Base-by-base conservation (phyloP, 2,797 vertebrate species). In the Anniella stebbinsi region DNA sequence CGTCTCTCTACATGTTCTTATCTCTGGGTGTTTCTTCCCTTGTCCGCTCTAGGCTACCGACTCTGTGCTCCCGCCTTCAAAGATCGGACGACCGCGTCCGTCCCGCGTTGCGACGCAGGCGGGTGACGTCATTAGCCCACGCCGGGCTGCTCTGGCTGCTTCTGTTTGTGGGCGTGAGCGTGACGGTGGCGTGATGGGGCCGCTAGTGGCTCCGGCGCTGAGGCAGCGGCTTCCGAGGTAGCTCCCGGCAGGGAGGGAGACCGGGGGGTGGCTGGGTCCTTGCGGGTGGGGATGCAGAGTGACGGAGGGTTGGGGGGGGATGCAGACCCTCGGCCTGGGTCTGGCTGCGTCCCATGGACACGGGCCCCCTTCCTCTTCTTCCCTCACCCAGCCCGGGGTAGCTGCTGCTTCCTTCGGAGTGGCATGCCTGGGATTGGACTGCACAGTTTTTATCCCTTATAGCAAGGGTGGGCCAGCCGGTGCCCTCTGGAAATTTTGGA, bases 161-260 rank as follows among this genome's bases (percentile, higher is more conserved):
- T 38, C 33, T 54, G 63, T 3, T 36, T 2, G 18, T 18, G 30
- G 45, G 38, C 2, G 57, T 0, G 25, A 13, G 21, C 18, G 28
- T 23, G 75, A 4, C 1, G 8, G 10, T 1, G 36, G 1, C 2
- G 45, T 12, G 48, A 89, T 92, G 91, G 72, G 87, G 72, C 63
- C 75, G 18, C 15, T 1, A 0, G 4, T 81, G 70, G 78, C 11
- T n/a, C 21, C 45, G 63, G 76, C 85, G 76, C 48, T 93, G 91
- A 5, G 1, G 84, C 80, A 21, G 45, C 38, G 36, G 87, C 91
- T 91, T 57, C 81, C 87, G 88, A 95, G 96, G 96, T 95, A 86
- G 25, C n/a, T 28, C 17, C n/a, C 0, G n/a, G 30, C 45, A 36
- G n/a, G 57, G 18, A 5, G 7, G 23, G 57, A 5, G 45, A 1